Evolutionary conservation across 2,888 invertebrate genomes (phyloP), one percentile per base, ranked within the genome.

Genomic region (Trisateles emortualis): DNA sequence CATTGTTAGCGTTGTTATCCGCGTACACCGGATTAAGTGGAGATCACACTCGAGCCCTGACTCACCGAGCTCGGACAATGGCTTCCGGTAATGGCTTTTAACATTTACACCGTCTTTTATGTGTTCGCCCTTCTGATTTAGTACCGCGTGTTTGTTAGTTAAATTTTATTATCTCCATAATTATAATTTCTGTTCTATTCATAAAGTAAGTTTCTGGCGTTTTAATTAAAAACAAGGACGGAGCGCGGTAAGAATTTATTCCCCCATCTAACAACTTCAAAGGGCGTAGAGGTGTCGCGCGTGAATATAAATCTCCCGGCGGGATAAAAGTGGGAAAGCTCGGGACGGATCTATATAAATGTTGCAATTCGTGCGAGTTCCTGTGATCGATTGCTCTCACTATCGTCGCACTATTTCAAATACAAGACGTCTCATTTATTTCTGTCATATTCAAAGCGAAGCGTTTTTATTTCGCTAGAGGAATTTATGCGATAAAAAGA

Each of bases 1-100:
- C 92, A 87, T 91, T 90, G 92, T 92, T 91, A 91, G 86, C 87
- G 86, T 82, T 88, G 89, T 90, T 88, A 87, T 87, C 88, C 88
- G 82, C 83, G 86, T 88, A 84, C 85, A 82, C 80, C 78, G 87
- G 90, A 92, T 91, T 90, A 90, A 86, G 83, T 83, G 79, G 81
- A 85, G 85, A 87, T 87, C 87, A 83, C 85, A 83, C 84, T 82
- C 73, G 67, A 77, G 76, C 74, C 68, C 67, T 70, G 73, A 67
- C 69, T 69, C 74, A 63, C 68, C 68, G 68, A 78, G 68, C 78
- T 72, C 65, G 76, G 79, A 81, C 83, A 80, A 82, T 76, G 78
- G 77, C 85, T 84, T 81, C 83, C 82, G 76, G 74, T 86, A 85
- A 88, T 84, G 76, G 78, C 82, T 81, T 78, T 80, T 79, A 83